Evolutionary conservation across 2,113 vertebrate species (phyloP).

Genomic region (Pardalotus punctatus): DNA sequence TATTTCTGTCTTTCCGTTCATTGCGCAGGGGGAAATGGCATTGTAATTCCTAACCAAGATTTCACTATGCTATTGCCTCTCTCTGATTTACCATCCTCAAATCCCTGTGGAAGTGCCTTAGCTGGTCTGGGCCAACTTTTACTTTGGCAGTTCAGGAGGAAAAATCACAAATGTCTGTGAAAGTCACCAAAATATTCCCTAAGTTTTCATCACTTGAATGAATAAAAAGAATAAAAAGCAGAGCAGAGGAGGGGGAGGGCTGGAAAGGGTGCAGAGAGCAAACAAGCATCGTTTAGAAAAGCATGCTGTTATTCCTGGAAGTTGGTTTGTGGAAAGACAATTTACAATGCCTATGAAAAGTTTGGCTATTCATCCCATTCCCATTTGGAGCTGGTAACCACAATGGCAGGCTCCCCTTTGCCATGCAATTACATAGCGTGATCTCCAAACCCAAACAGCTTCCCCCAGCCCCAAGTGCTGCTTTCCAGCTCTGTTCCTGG

Average conservation of each 20-base stretch:
- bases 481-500: not conserved
- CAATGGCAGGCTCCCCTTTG: conserved; percentile 26
- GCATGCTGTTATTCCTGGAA: conserved; percentile 68
- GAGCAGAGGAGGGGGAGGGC: conserved; percentile 31
- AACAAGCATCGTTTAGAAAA: conserved; percentile 64
- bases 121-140: conserved; percentile 13
- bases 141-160: conserved; percentile 51
- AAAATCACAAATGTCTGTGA: conserved; percentile 60
- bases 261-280: conserved; percentile 11
- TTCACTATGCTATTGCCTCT: conserved; percentile 30
- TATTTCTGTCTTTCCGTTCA: conserved; percentile 55
- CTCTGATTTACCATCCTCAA: conserved; percentile 59
- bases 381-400: conserved; percentile 38
- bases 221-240: conserved; percentile 45
- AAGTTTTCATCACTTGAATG: conserved; percentile 48
- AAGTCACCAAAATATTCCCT: conserved; percentile 51
- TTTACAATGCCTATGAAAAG: conserved; percentile 58
- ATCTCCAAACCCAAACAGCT: conserved; percentile 28
- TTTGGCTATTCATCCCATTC: conserved; percentile 38
- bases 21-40: conserved; percentile 18
- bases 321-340: conserved; percentile 56
- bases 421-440: not conserved
- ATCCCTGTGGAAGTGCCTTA: conserved; percentile 43
- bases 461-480: not conserved
- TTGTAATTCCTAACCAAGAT: conserved; percentile 19